A percentile compares a stretch with the other conserved stretches of the same genome.
Evolutionary conservation across 2,113 vertebrate species (phyloP).

Genomic region (Scartelaos histophorus): DNA sequence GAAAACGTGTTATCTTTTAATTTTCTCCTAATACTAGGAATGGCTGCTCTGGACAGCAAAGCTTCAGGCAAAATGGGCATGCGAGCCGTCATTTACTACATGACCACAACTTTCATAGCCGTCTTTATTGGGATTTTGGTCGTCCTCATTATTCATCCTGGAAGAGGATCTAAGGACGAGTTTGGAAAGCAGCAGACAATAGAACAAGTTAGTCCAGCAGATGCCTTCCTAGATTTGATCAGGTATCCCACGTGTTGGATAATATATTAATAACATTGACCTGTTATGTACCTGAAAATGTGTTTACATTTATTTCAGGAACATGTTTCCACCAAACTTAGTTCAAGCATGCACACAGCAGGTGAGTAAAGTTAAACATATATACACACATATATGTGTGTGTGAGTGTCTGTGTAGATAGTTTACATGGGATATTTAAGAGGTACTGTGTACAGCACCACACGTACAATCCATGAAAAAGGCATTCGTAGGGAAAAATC

Average conservation of each 20-base stretch:
- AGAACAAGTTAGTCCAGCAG: slow-evolving; percentile 89
- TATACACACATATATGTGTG: too few relatives aligned
- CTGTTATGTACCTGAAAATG: neutral
- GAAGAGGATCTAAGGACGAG: slow-evolving; percentile 93
- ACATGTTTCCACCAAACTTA: slow-evolving; percentile 98
- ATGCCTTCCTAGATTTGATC: slow-evolving; percentile 96
- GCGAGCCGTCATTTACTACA: slow-evolving; percentile 95
- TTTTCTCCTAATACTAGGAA: slow-evolving; percentile 74
- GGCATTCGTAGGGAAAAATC: neutral
- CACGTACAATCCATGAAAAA: neutral
- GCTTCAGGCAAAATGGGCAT: slow-evolving; percentile 97
- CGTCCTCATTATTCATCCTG: slow-evolving; percentile 96
- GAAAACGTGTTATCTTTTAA: neutral
- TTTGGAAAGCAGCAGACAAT: slow-evolving; percentile 94
- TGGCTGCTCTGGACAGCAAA: slow-evolving; percentile 95
- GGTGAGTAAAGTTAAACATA: slow-evolving; percentile 76
- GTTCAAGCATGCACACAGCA: slow-evolving; percentile 98
- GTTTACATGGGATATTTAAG: neutral
- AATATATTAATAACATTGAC: neutral
- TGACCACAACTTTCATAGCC: slow-evolving; percentile 95
- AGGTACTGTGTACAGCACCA: neutral
- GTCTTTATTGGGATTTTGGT: slow-evolving; percentile 94
- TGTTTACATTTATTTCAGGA: slow-evolving; percentile 80
- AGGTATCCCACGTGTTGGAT: slow-evolving; percentile 74
- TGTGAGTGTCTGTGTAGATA: too few relatives aligned